Percentiles rank a stretch among this genome's conserved stretches.
phyloP scores from a whole-genome alignment of 2,888 invertebrate genomes.

The Prenolepis imparis region DNA sequence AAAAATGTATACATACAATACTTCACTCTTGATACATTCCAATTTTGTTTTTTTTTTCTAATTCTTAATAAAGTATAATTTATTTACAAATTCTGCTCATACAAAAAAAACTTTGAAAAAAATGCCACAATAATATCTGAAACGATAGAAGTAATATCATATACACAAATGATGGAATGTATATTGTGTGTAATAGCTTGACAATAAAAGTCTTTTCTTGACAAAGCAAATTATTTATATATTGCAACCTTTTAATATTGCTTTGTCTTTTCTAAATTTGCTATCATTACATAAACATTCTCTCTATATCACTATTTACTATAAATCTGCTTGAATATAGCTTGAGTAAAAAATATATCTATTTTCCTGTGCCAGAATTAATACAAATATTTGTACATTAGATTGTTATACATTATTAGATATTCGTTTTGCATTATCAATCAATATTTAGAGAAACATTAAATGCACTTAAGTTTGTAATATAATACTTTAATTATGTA shows the following conservation, averaged over 20 bases:
- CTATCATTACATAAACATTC: neutral
- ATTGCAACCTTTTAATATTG: slow-evolving; percentile 7
- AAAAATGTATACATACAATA: slow-evolving; percentile 27
- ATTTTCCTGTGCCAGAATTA: slow-evolving; percentile 16
- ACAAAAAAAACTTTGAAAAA: neutral
- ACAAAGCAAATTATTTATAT: neutral
- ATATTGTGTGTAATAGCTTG: slow-evolving; percentile 25
- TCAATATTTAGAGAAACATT: neutral
- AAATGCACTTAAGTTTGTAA: slow-evolving; percentile 3
- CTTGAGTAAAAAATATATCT: slow-evolving; percentile 38
- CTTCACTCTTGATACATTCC: slow-evolving; percentile 4
- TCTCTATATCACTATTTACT: neutral
- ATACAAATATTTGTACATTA: slow-evolving; percentile 25
- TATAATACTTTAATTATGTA: neutral
- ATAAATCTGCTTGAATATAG: neutral
- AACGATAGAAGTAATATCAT: slow-evolving; percentile 58
- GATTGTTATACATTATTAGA: neutral
- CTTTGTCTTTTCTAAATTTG: slow-evolving; percentile 14
- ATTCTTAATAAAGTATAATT: slow-evolving; percentile 26
- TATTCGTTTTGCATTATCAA: neutral
- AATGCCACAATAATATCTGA: slow-evolving; percentile 32
- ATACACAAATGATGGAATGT: slow-evolving; percentile 41
- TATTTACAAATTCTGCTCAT: slow-evolving; percentile 29
- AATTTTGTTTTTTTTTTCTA: neutral
- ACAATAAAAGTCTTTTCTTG: slow-evolving; percentile 45